Evolutionary conservation across 2,113 vertebrate species (phyloP).

Genomic region (Dromas ardeola): DNA sequence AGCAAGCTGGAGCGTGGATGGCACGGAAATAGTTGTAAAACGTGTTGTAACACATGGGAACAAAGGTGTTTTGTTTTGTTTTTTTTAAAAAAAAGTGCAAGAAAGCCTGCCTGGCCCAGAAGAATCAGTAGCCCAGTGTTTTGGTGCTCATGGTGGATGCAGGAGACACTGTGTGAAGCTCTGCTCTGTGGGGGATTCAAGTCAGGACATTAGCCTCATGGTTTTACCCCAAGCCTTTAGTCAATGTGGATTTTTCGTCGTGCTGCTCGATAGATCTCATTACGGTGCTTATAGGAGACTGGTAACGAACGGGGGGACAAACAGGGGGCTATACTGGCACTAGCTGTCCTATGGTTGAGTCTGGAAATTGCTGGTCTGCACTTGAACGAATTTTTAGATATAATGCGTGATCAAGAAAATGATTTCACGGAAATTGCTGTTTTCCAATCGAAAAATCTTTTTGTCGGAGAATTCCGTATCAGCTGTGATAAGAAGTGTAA

Average conservation of each 20-base stretch:
- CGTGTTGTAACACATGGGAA: fast-evolving
- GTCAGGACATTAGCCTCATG: background rate
- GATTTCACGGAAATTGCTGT: background rate
- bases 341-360: background rate
- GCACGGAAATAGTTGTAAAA: background rate
- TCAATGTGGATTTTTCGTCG: background rate
- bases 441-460: fast-evolving
- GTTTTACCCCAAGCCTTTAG: background rate
- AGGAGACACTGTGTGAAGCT: background rate
- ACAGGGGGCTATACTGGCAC: background rate
- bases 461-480: background rate
- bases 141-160: background rate
- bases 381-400: fast-evolving
- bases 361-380: background rate
- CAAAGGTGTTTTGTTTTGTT: background rate
- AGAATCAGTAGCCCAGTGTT: background rate
- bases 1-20: background rate
- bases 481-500: background rate
- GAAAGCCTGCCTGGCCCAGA: background rate
- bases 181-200: background rate
- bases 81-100: background rate
- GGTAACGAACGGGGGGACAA: too few relatives aligned
- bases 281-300: background rate
- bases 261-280: fast-evolving
- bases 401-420: background rate